Percentiles rank a stretch among this genome's conserved stretches.
Evolutionary conservation across 2,113 vertebrate species (phyloP).

Genomic region (Centrocercus urophasianus): DNA sequence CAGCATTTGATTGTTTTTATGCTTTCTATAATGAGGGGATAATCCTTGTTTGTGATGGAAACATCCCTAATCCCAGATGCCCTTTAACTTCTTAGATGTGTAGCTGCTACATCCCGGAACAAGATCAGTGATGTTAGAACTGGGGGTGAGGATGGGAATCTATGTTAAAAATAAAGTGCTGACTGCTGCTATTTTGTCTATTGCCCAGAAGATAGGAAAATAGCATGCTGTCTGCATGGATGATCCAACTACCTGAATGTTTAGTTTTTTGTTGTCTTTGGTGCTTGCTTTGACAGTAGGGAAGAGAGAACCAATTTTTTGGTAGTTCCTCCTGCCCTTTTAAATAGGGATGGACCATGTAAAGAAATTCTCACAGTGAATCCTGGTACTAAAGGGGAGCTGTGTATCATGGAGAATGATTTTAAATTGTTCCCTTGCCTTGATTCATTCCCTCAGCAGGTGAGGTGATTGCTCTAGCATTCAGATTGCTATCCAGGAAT

Average conservation of each 20-base stretch:
- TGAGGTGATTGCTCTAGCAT: not conserved
- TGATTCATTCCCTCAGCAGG: not conserved
- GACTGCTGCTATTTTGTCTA: fast-evolving
- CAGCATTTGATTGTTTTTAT: not conserved
- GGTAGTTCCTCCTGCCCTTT: not conserved
- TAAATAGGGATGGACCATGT: not conserved
- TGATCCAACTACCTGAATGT: not conserved
- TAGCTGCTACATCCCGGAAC: not conserved
- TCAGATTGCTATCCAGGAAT: not conserved
- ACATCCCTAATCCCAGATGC: not conserved
- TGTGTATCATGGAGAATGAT: not conserved
- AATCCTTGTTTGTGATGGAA: not conserved
- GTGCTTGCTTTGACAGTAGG: not conserved
- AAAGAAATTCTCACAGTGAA: not conserved
- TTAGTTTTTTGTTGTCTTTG: not conserved
- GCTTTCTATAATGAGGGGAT: not conserved
- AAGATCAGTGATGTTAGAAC: not conserved
- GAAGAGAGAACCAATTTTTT: not conserved
- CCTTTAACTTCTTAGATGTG: not conserved
- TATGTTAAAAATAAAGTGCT: not conserved
- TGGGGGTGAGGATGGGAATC: not conserved
- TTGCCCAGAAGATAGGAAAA: not conserved
- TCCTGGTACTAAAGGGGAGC: not conserved
- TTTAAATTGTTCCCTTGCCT: not conserved
- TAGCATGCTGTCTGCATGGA: not conserved